A percentile compares a stretch with the other conserved stretches of the same genome.
Evolutionary conservation across 2,113 vertebrate species (phyloP).

Genomic region (Speoplatyrhinus poulsoni): DNA sequence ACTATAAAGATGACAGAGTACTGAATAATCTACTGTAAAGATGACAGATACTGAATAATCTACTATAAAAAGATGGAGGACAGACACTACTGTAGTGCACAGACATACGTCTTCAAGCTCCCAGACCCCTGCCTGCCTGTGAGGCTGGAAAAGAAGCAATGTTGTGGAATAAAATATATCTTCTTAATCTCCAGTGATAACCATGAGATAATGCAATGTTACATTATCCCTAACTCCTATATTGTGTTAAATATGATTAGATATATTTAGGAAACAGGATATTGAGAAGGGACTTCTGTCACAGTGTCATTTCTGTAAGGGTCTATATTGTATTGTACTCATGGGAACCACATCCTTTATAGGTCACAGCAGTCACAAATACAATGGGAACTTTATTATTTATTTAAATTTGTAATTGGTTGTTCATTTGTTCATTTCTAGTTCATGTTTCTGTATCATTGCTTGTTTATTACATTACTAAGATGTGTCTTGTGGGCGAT

Average conservation of each 20-base stretch:
- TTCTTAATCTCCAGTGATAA: too few species aligned
- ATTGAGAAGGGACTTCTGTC: too few species aligned
- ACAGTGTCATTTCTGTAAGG: too few species aligned
- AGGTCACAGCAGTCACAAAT: too few species aligned
- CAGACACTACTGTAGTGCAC: background rate
- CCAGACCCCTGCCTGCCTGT: background rate
- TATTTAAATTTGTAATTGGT: background rate
- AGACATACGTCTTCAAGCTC: conserved; percentile 23
- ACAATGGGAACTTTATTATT: too few species aligned
- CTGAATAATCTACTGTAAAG: conserved; percentile 7
- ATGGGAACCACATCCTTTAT: too few species aligned
- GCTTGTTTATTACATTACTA: background rate
- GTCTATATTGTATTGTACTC: too few species aligned
- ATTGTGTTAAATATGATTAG: too few species aligned
- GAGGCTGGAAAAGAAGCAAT: background rate
- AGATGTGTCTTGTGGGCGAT: too few species aligned
- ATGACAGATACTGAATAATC: conserved; percentile 9
- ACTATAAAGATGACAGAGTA: background rate
- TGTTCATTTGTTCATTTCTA: background rate
- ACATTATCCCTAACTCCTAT: too few species aligned
- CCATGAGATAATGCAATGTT: too few species aligned
- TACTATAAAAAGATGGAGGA: conserved; percentile 19
- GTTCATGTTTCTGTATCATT: background rate
- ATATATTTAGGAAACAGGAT: too few species aligned
- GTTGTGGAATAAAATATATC: background rate